Percentiles rank a stretch among this genome's conserved stretches.
Conservation (phyloP, 2,113 vertebrate species). For the Anser brachyrhynchus region DNA sequence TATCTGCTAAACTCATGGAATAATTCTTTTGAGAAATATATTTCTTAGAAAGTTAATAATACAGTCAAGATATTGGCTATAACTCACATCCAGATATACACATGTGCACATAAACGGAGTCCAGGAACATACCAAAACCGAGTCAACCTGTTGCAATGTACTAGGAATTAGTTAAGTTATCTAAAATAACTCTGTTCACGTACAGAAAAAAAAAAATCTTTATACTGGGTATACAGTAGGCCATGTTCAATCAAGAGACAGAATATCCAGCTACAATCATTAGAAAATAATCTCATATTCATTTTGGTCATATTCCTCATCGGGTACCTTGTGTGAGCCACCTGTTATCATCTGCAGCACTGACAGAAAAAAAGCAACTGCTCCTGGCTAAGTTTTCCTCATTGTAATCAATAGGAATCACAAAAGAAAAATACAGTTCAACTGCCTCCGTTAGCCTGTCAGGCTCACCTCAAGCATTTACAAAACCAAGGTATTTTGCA, state of each 20-base stretch:
- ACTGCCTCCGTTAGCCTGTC: background rate
- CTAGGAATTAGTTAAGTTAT: background rate
- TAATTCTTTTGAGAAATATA: background rate
- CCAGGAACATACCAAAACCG: background rate
- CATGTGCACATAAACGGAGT: background rate
- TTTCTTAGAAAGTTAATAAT: background rate
- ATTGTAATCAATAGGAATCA: background rate
- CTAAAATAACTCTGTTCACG: background rate
- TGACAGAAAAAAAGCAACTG: background rate
- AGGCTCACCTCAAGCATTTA: background rate
- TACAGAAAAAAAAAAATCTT: background rate
- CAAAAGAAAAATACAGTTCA: background rate
- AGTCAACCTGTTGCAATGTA: background rate
- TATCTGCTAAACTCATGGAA: background rate
- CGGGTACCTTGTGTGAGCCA: background rate
- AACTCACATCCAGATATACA: background rate
- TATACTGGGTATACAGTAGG: background rate
- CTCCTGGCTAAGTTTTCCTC: background rate
- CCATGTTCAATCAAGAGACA: background rate
- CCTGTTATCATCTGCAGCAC: background rate
- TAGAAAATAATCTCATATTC: background rate
- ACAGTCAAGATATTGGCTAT: background rate
- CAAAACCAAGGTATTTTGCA: background rate
- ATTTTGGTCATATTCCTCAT: background rate
- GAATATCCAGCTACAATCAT: background rate